A percentile compares a stretch with the other conserved stretches of the same genome.
Evolutionary conservation across 2,888 invertebrate species (phyloP).

Genomic region (Vesta saturnalis): DNA sequence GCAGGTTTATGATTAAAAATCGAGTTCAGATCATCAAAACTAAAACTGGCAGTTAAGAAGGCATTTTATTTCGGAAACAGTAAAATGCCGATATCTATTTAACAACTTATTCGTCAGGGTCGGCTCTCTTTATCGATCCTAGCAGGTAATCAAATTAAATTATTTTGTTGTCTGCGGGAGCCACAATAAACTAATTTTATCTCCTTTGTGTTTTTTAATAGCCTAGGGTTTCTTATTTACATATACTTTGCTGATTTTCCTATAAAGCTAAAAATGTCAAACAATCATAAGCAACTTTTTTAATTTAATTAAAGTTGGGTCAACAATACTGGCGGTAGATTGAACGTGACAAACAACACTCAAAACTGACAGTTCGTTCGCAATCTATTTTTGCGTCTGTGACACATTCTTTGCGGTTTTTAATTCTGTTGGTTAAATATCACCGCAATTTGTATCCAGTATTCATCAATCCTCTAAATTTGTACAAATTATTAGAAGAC

Average conservation of each 20-base stretch:
- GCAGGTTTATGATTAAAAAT: conserved; percentile 50
- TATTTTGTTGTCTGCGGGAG: conserved; percentile 41
- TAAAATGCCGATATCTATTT: conserved; percentile 56
- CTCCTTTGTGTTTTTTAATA: conserved; percentile 10
- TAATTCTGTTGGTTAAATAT: too few species aligned
- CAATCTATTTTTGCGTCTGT: too few species aligned
- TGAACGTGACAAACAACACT: too few species aligned
- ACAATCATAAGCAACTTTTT: neutral
- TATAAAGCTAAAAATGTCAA: neutral
- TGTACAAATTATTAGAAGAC: too few species aligned
- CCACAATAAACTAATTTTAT: conserved; percentile 40
- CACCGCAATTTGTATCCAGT: too few species aligned
- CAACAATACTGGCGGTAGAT: neutral
- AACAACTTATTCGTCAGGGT: conserved; percentile 54
- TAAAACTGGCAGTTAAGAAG: conserved; percentile 44
- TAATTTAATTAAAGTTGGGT: neutral
- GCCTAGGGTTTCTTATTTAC: conserved; percentile 7
- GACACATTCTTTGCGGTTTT: too few species aligned
- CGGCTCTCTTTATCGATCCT: conserved; percentile 36
- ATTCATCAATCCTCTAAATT: too few species aligned
- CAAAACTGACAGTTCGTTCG: too few species aligned
- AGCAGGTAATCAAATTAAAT: conserved; percentile 48
- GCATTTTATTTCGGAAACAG: conserved; percentile 52
- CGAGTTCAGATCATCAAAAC: conserved; percentile 42
- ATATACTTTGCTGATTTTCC: conserved; percentile 10